These are phyloP conservation scores for Dendroctonus valens DNA, from an alignment of 1,140 invertebrate genomes.

Conservation along the genomic window DNA sequence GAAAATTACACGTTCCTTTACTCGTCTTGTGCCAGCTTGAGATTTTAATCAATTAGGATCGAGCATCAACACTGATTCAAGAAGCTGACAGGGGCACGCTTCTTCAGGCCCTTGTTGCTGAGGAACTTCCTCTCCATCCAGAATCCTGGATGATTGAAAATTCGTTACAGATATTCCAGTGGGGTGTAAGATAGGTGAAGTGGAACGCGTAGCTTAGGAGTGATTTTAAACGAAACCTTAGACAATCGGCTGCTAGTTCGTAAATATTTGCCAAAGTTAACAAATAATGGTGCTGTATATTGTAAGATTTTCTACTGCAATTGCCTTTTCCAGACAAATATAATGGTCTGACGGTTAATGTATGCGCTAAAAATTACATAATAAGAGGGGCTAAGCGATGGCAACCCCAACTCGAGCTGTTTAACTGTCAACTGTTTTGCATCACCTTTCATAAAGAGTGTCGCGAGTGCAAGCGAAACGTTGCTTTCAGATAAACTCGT, in stretches of 20 bases:
- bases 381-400: not conserved
- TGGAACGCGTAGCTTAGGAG: not conserved
- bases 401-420: not conserved
- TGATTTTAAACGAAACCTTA: constrained; percentile 12
- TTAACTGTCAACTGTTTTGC: not conserved
- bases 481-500: too few species aligned
- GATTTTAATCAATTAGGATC: not conserved
- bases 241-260: constrained; percentile 19
- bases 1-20: too few species aligned
- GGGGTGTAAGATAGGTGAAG: not conserved
- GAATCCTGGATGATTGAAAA: not conserved
- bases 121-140: not conserved
- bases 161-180: not conserved
- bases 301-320: constrained; percentile 21
- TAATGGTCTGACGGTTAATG: too few species aligned
- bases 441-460: not conserved
- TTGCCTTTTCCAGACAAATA: constrained; percentile 6
- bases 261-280: constrained; percentile 27
- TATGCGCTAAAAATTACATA: not conserved
- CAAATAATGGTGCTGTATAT: constrained; percentile 31
- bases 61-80: too few species aligned
- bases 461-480: too few species aligned
- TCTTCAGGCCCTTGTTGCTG: too few species aligned
- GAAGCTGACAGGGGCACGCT: not conserved
- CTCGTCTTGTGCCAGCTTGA: too few species aligned